These are phyloP conservation scores for Lerema accius DNA, from an alignment of 1,140 invertebrate genomes.

Conservation along the genomic window DNA sequence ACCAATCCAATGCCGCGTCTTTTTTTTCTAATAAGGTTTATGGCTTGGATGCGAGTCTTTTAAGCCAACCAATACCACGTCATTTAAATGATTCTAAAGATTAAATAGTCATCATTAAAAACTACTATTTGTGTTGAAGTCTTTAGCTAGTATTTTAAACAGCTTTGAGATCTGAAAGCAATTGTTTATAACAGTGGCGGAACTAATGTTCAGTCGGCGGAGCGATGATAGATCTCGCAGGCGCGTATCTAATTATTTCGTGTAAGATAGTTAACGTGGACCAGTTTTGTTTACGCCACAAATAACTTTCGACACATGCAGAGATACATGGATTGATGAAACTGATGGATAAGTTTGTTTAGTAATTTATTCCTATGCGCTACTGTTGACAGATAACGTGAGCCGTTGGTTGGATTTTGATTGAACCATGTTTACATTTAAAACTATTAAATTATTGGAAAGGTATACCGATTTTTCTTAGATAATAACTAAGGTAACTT, in stretches of 20 bases:
- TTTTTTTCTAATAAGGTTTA: too few relatives aligned
- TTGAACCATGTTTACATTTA: too few relatives aligned
- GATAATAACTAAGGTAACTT: too few relatives aligned
- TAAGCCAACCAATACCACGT: too few relatives aligned
- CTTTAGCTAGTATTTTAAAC: background rate
- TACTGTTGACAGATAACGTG: too few relatives aligned
- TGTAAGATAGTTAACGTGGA: conserved; percentile 36
- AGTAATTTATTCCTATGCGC: background rate
- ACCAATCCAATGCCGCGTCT: too few relatives aligned
- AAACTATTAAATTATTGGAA: too few relatives aligned
- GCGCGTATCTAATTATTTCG: conserved; percentile 33
- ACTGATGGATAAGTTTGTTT: conserved; percentile 1
- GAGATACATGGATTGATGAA: background rate
- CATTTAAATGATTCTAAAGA: too few relatives aligned
- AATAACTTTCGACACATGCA: conserved; percentile 43
- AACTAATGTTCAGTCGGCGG: background rate
- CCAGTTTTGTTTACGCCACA: conserved; percentile 42
- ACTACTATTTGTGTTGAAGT: background rate
- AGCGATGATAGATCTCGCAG: conserved; percentile 23
- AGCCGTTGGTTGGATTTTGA: too few relatives aligned
- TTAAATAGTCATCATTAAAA: too few relatives aligned
- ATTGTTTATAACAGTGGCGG: background rate
- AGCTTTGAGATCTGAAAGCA: background rate
- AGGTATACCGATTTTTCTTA: too few relatives aligned
- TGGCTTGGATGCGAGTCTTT: too few relatives aligned